These are phyloP conservation scores for Hydrotaea cyrtoneurina DNA, from an alignment of 2,888 invertebrate species.

Conservation along the genomic window DNA sequence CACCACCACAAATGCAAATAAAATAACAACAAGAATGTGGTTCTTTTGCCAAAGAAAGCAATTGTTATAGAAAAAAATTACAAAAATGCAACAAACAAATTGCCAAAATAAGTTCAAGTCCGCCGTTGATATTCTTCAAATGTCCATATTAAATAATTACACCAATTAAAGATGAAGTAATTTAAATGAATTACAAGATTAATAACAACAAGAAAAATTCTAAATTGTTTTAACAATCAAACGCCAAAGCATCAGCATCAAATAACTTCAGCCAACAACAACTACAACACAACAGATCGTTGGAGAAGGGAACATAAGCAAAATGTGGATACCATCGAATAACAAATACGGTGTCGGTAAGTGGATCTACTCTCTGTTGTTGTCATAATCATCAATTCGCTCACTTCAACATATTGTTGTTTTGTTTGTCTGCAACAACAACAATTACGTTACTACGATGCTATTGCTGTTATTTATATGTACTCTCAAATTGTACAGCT, in stretches of 20 bases:
- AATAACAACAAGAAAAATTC: not conserved
- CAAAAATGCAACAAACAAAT: conserved; percentile 21
- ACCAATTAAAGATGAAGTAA: not conserved
- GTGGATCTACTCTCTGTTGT: conserved; percentile 65
- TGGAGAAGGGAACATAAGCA: conserved; percentile 48
- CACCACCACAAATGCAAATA: conserved; percentile 26
- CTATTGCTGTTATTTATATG: not conserved
- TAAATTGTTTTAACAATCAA: conserved; percentile 11
- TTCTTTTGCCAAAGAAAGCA: conserved; percentile 26
- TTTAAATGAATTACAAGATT: not conserved
- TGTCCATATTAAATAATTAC: not conserved
- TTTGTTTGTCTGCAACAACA: not conserved
- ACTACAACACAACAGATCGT: conserved; percentile 43
- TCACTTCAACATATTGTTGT: not conserved
- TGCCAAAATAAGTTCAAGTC: conserved; percentile 15
- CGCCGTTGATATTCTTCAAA: not conserved
- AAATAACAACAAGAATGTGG: conserved; percentile 36
- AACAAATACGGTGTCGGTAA: conserved; percentile 81
- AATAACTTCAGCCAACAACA: conserved; percentile 11
- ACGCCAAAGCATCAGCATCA: not conserved
- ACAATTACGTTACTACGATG: not conserved
- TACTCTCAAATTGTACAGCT: not conserved
- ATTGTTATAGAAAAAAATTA: conserved; percentile 12
- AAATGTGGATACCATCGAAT: conserved; percentile 81
- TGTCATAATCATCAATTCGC: conserved; percentile 13